Base-by-base conservation (phyloP, 2,888 invertebrate genomes). In the Polydesmus complanatus region DNA sequence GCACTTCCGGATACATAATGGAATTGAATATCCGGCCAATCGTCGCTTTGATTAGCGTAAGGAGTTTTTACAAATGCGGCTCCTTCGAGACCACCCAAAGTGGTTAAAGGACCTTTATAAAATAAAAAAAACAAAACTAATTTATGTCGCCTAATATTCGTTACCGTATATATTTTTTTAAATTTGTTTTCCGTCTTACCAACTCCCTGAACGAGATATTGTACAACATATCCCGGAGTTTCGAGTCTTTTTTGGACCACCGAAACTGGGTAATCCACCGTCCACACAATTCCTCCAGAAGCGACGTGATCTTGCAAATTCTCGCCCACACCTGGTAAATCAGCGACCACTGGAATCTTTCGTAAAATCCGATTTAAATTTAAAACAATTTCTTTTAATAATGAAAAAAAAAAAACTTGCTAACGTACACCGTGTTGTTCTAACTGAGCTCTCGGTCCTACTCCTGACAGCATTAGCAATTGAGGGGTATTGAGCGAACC, bases 401-500 rank as follows among this genome's bases (percentile, higher is more conserved):
- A 37, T 37, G 37, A n/a, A n/a, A n/a, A n/a, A n/a, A n/a, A n/a
- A n/a, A n/a, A n/a, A n/a, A n/a, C 22, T 21, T 14, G 21, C 27
- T 1, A 11, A 61, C 66, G 67, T 65, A 68, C 70, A 56, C 68
- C 68, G 19, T 67, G 78, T 65, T 86, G 81, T 64, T 79, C 68
- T 22, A 92, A 76, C 19, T 90, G 86, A 0, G 81, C 81, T 1
- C 79, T 80, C 27, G 87, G 87, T 0, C 92, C 92, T 14, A 95
- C 80, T 0, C 95, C 97, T 8, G 92, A 92, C 0, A 97, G 73
- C 91, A 96, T 91, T 49, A 97, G 74, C 1, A 97, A 70, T 71
- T 98, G 96, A 0, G 97, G 92, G 0, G 94, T 88, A 71, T 94
- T 95, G 0, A 98, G 81, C 0, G 95, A 81, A 0, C 97, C 97